Evolutionary conservation across 2,888 invertebrate species (phyloP).

Genomic region (Caenorhabditis zanzibari): DNA sequence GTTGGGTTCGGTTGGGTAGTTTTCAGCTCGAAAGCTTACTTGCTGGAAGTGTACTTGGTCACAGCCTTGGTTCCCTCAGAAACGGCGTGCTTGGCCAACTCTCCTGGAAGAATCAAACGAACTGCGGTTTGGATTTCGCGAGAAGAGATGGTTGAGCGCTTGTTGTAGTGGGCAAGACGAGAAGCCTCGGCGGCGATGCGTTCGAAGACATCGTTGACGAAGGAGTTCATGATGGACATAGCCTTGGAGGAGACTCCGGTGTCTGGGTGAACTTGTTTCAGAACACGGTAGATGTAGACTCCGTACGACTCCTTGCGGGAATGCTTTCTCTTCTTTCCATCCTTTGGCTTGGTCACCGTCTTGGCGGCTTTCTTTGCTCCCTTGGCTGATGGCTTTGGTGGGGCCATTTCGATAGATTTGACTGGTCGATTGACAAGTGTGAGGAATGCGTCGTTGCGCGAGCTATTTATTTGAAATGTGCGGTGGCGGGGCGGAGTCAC

Average conservation of each 20-base stretch:
- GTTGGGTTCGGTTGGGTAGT: slow-evolving; percentile 73
- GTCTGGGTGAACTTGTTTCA: no score
- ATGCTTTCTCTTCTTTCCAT: slow-evolving; percentile 81
- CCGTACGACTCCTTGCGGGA: no score
- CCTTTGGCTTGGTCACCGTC: slow-evolving; percentile 69
- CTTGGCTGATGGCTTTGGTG: slow-evolving; percentile 82
- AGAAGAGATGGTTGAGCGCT: slow-evolving; percentile 88
- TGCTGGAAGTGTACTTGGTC: slow-evolving; percentile 67
- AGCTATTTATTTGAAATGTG: neutral
- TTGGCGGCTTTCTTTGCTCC: slow-evolving; percentile 83
- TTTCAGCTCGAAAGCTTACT: slow-evolving; percentile 50
- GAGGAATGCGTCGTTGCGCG: neutral
- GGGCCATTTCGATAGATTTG: slow-evolving; percentile 57
- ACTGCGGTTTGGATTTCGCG: slow-evolving; percentile 87
- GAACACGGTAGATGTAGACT: no score
- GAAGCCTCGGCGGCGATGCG: slow-evolving; percentile 86
- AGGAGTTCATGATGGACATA: no score
- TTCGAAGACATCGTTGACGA: slow-evolving; percentile 89
- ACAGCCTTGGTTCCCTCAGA: slow-evolving; percentile 69
- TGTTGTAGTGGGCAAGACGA: slow-evolving; percentile 87
- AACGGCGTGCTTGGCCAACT: slow-evolving; percentile 69
- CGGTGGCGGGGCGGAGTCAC: slow-evolving; percentile 38
- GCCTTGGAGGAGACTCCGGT: no score
- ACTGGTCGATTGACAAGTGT: slow-evolving; percentile 14
- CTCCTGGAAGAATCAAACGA: slow-evolving; percentile 70